phyloP scores from a whole-genome alignment of 2,113 vertebrate genomes.

The Cynocephalus volans region DNA sequence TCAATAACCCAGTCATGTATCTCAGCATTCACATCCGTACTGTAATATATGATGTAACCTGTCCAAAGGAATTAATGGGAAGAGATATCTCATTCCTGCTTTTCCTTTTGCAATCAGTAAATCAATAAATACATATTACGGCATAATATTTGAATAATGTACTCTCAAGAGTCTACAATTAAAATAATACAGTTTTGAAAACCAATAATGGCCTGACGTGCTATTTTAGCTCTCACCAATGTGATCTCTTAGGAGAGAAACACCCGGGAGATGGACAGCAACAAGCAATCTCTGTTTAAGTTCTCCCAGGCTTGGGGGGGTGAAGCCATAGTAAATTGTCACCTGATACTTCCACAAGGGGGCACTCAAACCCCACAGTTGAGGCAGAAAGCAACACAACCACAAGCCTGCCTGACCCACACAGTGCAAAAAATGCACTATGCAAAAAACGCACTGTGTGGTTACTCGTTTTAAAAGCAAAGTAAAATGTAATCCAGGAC shows the following conservation, averaged over 20 bases:
- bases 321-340: background rate
- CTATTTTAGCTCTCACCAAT: background rate
- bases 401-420: background rate
- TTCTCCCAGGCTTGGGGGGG: background rate
- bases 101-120: slow-evolving; percentile 46
- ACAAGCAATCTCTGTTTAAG: background rate
- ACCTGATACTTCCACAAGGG: slow-evolving; percentile 68
- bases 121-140: background rate
- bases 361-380: slow-evolving; percentile 8
- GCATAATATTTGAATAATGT: background rate
- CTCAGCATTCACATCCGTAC: slow-evolving; percentile 97
- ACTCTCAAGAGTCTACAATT: background rate
- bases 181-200: slow-evolving; percentile 67
- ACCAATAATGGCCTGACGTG: background rate
- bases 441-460: background rate
- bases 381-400: background rate
- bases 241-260: slow-evolving; percentile 5
- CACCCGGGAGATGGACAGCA: background rate
- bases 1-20: slow-evolving; percentile 99
- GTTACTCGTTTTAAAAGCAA: slow-evolving; percentile 38
- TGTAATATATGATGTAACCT: slow-evolving; percentile 99
- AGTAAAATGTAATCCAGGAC: slow-evolving; percentile 40
- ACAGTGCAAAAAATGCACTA: too few relatives aligned
- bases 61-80: slow-evolving; percentile 10
- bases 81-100: slow-evolving; percentile 13